Percentiles rank a stretch among this genome's conserved stretches.
Conservation (phyloP, 64 coral and sea anemone genomes). For the Montipora foliosa region DNA sequence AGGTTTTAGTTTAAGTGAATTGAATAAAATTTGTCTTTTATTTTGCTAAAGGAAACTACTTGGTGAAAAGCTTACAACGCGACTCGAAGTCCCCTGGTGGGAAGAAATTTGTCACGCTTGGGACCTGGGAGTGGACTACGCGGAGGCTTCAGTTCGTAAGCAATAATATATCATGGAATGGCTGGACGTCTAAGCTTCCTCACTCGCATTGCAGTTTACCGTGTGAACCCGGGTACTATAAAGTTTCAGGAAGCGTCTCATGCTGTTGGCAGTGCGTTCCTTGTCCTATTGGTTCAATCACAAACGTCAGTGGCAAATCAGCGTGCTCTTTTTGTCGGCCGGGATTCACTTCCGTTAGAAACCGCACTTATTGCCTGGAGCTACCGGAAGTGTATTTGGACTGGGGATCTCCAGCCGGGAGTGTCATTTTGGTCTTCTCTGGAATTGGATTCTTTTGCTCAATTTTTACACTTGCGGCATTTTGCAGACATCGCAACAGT, state of each 20-base stretch:
- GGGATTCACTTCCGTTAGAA: slow-evolving; percentile 75
- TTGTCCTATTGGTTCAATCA: slow-evolving; percentile 76
- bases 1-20: too few species aligned
- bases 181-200: slow-evolving; percentile 47
- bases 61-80: slow-evolving; percentile 86
- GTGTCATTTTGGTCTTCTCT: slow-evolving; percentile 56
- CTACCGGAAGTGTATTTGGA: slow-evolving; percentile 76
- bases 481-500: slow-evolving; percentile 59
- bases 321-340: slow-evolving; percentile 49
- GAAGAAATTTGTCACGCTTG: slow-evolving; percentile 76
- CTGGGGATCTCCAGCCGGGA: slow-evolving; percentile 29
- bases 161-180: slow-evolving; percentile 76
- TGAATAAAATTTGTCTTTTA: neutral
- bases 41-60: slow-evolving; percentile 69
- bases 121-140: slow-evolving; percentile 73
- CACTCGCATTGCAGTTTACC: slow-evolving; percentile 75
- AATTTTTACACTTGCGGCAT: slow-evolving; percentile 58
- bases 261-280: slow-evolving; percentile 86
- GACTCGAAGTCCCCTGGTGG: slow-evolving; percentile 29
- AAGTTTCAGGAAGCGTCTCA: slow-evolving; percentile 54
- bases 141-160: slow-evolving; percentile 67
- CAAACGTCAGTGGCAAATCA: slow-evolving; percentile 58
- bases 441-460: slow-evolving; percentile 65
- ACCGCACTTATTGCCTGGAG: slow-evolving; percentile 65
- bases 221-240: slow-evolving; percentile 79